Evolutionary conservation across 1,140 invertebrate species (phyloP), one percentile per base, ranked within the genome.

Genomic region (Sitobion miscanthi): DNA sequence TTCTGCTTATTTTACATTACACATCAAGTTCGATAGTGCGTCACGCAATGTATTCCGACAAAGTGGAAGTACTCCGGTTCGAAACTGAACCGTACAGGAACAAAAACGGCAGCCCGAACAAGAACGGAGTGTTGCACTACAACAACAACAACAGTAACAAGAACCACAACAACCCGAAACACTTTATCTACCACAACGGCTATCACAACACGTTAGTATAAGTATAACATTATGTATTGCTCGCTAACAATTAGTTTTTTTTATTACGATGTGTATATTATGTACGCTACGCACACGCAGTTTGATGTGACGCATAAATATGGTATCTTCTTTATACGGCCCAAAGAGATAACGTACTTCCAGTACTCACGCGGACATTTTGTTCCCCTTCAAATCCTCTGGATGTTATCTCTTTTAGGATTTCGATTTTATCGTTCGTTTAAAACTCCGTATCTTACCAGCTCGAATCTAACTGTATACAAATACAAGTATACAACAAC

Each of bases 1-100:
- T 77, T 77, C 25, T 35, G 14, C 30, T 77, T 77, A 35, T 77
- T 77, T 77, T 52, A 7, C 52, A 23, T 21, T 23, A 21, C 52
- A 21, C 52, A 20, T 17, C 49, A 52, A 54, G 52, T 54, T 30
- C 52, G 88, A 21, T n/a, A 25, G 23, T 21, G 23, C 35, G n/a
- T 42, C 35, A 11, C 54, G 54, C 54, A 5, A 93, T 93, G 91
- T 93, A 93, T 57, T 93, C 91, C 45, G 91, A 86, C 82, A 93
- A 93, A 45, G 91, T 93, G 47, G 91, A 93, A 86, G 91, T 93
- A 14, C 82, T 93, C 14, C n/a, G 91, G 82, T 93, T 93, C 49
- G 91, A 93, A 35, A 86, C 82, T 14, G 91, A 93, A 93, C 91
- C 91, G 35, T 93, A 93, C 77, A 85, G 91, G 35, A 92, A 45